Conservation (phyloP, 2,888 invertebrate species). For the Tetropium fuscum region DNA sequence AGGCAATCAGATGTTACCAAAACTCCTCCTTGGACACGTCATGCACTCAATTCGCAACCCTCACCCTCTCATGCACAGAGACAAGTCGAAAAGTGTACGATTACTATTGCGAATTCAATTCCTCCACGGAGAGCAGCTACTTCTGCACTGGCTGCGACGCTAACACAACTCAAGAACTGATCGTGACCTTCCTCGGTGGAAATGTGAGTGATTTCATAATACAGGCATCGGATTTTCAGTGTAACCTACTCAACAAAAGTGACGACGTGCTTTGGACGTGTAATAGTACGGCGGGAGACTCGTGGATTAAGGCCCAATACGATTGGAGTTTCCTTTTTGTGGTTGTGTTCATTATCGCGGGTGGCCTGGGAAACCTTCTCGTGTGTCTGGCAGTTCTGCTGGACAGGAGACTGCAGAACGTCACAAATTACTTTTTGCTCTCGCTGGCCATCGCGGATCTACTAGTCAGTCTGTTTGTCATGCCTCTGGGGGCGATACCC, state of each 20-base stretch:
- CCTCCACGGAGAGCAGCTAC: conserved; percentile 37
- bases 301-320: conserved; percentile 63
- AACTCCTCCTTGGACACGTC: conserved; percentile 36
- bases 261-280: conserved; percentile 56
- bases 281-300: conserved; percentile 33
- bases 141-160: conserved; percentile 49
- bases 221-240: conserved; percentile 45
- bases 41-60: conserved; percentile 39
- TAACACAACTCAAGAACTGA: conserved; percentile 41
- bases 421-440: conserved; percentile 95
- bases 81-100: conserved; percentile 44
- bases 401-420: conserved; percentile 92
- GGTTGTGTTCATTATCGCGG: conserved; percentile 87
- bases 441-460: conserved; percentile 95
- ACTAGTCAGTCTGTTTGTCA: conserved; percentile 92
- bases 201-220: conserved; percentile 50
- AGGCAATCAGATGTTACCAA: conserved; percentile 38
- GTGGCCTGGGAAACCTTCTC: conserved; percentile 90
- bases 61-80: conserved; percentile 47
- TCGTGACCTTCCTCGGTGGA: conserved; percentile 43
- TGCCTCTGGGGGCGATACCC: conserved; percentile 95
- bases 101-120: conserved; percentile 51
- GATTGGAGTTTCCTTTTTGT: conserved; percentile 90
- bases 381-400: conserved; percentile 94
- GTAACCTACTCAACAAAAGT: conserved; percentile 50